Percentiles rank a stretch among this genome's conserved stretches.
Conservation (phyloP, 1,140 invertebrate species). For the Cyclargus thomasi region DNA sequence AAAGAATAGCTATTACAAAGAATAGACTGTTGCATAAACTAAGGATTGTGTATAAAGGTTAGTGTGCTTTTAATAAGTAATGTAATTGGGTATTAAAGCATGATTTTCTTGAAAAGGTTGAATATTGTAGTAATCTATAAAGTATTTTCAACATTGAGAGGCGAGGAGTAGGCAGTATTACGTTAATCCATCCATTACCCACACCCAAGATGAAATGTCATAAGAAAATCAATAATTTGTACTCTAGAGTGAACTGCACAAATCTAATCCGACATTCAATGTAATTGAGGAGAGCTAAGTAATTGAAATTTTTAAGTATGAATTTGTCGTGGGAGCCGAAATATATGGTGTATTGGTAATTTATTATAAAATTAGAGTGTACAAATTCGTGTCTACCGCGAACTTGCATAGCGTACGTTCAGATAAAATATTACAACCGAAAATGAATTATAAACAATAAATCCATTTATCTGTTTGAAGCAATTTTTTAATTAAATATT, state of each 20-base stretch:
- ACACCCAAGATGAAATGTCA: slow-evolving; percentile 43
- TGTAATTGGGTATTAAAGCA: not conserved
- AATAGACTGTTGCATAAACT: not conserved
- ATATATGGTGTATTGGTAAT: not conserved
- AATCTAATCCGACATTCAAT: not conserved
- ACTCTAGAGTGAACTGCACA: slow-evolving; percentile 24
- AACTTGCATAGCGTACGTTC: not conserved
- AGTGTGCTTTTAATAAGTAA: not conserved
- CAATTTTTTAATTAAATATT: slow-evolving; percentile 30
- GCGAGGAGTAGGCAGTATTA: not conserved
- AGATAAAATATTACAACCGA: not conserved
- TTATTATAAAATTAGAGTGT: not conserved
- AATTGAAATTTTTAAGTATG: not conserved
- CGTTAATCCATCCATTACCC: slow-evolving; percentile 31
- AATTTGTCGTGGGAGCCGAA: not conserved
- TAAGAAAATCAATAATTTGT: slow-evolving; percentile 59
- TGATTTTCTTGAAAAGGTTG: not conserved
- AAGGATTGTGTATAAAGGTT: not conserved
- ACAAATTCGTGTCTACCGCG: not conserved
- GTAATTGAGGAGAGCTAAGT: not conserved
- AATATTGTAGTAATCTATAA: not conserved
- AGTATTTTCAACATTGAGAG: not conserved
- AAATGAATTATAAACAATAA: not conserved
- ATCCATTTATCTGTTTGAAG: not conserved
- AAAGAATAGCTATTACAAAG: too few relatives aligned